These are phyloP conservation scores for Ditylenchus weischeri DNA, from an alignment of 2,888 invertebrate genomes.

Conservation along the genomic window DNA sequence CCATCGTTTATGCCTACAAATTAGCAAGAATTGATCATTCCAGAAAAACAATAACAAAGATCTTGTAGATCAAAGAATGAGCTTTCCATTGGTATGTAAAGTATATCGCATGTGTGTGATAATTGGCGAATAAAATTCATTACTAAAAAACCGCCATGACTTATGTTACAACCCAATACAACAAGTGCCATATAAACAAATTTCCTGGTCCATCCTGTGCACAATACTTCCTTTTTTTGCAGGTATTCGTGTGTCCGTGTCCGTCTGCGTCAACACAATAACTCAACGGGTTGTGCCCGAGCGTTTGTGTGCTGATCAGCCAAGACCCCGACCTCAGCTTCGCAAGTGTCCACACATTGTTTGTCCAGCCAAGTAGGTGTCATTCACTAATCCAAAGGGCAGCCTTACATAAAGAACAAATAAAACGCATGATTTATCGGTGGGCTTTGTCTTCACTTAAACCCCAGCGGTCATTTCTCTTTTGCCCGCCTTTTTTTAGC, in stretches of 20 bases:
- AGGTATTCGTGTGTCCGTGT: constrained; percentile 47
- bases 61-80: no score
- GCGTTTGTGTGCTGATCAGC: constrained; percentile 51
- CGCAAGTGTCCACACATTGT: constrained; percentile 45
- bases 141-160: no score
- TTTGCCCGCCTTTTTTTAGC: background rate
- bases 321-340: constrained; percentile 42
- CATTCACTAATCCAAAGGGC: constrained; percentile 10
- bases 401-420: constrained; percentile 2
- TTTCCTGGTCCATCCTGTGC: background rate
- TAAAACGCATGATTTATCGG: background rate
- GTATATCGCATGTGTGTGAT: no score
- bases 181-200: no score
- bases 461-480: constrained; percentile 4
- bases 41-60: no score
- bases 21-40: no score
- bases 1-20: no score
- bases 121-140: no score
- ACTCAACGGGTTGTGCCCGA: constrained; percentile 52
- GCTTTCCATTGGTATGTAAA: no score
- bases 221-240: constrained; percentile 3
- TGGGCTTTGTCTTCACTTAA: background rate
- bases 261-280: constrained; percentile 48
- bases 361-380: constrained; percentile 52
- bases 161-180: no score